phyloP scores from a whole-genome alignment of 2,113 vertebrate genomes.

The Saimiri boliviensis region DNA sequence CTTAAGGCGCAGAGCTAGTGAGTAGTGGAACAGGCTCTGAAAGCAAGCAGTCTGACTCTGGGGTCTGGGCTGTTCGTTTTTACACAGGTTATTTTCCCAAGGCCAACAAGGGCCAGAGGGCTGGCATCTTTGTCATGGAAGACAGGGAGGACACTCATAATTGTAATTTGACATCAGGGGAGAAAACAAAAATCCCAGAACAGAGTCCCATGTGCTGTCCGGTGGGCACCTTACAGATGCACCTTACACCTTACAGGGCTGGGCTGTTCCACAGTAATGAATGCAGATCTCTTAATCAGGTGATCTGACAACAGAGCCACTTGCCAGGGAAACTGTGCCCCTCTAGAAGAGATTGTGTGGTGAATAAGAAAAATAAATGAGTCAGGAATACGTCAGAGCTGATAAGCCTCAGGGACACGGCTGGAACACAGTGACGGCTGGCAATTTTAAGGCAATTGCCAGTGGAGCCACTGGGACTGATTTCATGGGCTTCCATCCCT shows the following conservation, averaged over 20 bases:
- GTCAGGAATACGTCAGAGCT: slow-evolving; percentile 55
- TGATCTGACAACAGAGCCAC: slow-evolving; percentile 78
- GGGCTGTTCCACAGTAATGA: slow-evolving; percentile 68
- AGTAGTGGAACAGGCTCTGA: neutral
- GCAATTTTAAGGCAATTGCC: neutral
- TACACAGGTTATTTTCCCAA: neutral
- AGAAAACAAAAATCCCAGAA: slow-evolving; percentile 65
- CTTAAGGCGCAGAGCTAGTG: neutral
- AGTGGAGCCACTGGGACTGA: neutral
- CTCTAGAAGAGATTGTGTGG: slow-evolving; percentile 68
- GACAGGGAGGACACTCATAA: neutral
- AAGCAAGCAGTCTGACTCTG: too few relatives aligned
- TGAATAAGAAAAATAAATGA: slow-evolving; percentile 71
- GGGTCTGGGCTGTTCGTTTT: neutral
- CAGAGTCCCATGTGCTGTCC: slow-evolving; percentile 64
- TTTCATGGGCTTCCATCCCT: neutral
- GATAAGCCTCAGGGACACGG: slow-evolving; percentile 32
- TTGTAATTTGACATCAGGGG: slow-evolving; percentile 57
- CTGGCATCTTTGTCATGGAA: neutral
- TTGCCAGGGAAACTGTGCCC: slow-evolving; percentile 80
- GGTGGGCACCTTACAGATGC: slow-evolving; percentile 65
- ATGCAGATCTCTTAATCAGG: slow-evolving; percentile 80
- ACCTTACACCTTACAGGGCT: too few relatives aligned
- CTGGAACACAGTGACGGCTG: neutral
- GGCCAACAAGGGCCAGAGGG: neutral